phyloP scores from a whole-genome alignment of 2,797 vertebrate genomes.

The Alca torda region DNA sequence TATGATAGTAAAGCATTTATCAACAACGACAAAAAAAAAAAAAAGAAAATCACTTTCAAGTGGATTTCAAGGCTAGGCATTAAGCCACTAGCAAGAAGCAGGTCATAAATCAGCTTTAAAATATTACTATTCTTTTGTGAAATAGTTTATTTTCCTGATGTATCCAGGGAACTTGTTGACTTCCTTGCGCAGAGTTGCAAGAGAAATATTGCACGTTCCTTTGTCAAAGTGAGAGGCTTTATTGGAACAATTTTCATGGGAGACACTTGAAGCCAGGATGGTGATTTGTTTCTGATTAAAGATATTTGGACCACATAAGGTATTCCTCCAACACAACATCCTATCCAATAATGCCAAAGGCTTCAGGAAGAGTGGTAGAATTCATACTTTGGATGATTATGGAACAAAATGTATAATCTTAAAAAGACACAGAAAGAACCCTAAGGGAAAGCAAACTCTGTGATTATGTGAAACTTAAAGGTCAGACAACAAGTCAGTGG shows the following conservation, averaged over 20 bases:
- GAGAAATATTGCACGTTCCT: not conserved
- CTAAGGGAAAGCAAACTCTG: not conserved
- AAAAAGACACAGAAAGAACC: not conserved
- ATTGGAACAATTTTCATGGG: not conserved
- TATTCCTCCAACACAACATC: not conserved
- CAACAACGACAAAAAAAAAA: not conserved
- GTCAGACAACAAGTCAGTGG: not conserved
- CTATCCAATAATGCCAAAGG: not conserved
- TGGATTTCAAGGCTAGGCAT: constrained; percentile 3
- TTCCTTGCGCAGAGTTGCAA: not conserved
- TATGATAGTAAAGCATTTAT: not conserved
- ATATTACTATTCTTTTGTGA: not conserved
- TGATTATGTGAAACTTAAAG: not conserved
- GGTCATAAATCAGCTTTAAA: constrained; percentile 34
- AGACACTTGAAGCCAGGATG: not conserved
- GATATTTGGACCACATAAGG: not conserved
- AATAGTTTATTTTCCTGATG: not conserved
- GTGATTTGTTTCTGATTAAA: not conserved
- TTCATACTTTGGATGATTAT: not conserved
- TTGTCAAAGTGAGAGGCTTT: constrained; percentile 1
- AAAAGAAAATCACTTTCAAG: not conserved
- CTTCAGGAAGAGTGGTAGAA: not conserved
- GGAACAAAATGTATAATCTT: not conserved
- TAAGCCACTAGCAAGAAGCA: not conserved
- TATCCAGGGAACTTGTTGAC: not conserved